These are phyloP conservation scores for Eupithecia dodoneata DNA, from an alignment of 2,888 invertebrate species.

Conservation along the genomic window DNA sequence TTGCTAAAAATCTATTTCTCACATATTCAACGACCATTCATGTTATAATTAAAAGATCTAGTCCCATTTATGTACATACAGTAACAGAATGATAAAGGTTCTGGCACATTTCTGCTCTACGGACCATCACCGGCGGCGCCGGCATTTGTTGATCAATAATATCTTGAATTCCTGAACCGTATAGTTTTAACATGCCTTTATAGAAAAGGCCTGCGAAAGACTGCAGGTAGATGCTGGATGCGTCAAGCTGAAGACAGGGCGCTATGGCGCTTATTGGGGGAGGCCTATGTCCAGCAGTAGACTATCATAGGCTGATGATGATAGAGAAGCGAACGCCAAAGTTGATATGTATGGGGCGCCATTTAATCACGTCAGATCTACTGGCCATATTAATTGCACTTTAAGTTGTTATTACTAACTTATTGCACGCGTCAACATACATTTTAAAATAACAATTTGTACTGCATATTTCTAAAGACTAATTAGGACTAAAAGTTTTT, in stretches of 20 bases:
- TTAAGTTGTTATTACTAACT: background rate
- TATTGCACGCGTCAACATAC: conserved; percentile 3
- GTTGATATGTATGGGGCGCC: background rate
- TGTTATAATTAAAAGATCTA: background rate
- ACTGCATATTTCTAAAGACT: conserved; percentile 3
- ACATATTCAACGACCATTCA: background rate
- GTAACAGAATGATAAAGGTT: background rate
- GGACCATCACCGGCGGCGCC: background rate
- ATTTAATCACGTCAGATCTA: background rate
- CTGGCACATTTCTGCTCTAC: background rate
- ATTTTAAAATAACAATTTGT: conserved; percentile 6
- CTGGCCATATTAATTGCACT: background rate
- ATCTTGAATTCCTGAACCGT: background rate
- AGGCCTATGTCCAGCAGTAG: too few species aligned
- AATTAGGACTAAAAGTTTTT: background rate
- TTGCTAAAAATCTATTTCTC: background rate
- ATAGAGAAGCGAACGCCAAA: background rate
- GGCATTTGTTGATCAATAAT: background rate
- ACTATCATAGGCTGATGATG: background rate
- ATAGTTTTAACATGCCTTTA: background rate
- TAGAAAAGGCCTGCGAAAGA: background rate
- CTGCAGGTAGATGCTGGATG: too few species aligned
- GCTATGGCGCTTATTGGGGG: too few species aligned
- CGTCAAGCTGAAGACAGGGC: too few species aligned
- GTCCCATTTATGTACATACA: background rate